A percentile compares a stretch with the other conserved stretches of the same genome.
These are phyloP conservation scores for Halichoeres trimaculatus DNA, from an alignment of 2,113 vertebrate genomes.

Conservation along the genomic window DNA sequence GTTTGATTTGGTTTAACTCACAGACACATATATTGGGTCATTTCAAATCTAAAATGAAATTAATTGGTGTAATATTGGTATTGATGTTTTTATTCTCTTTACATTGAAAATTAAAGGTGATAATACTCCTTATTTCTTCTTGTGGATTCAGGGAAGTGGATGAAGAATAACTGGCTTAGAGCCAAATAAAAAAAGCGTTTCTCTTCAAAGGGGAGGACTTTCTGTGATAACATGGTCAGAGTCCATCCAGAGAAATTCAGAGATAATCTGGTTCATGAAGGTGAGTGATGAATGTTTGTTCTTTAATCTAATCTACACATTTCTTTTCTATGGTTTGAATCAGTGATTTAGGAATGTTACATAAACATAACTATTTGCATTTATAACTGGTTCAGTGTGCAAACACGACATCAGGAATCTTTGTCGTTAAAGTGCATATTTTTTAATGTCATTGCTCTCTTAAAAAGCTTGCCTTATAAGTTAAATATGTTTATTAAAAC, in stretches of 20 bases:
- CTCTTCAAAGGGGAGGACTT: conserved; percentile 59
- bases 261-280: conserved; percentile 17
- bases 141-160: neutral
- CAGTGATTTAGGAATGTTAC: neutral
- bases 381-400: neutral
- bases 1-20: too few species aligned
- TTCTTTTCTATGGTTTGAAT: neutral
- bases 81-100: too few species aligned
- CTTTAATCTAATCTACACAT: neutral
- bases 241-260: conserved; percentile 40
- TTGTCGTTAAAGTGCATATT: too few species aligned
- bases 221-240: conserved; percentile 48
- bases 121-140: neutral
- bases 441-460: too few species aligned
- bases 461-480: neutral
- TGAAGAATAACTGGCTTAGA: neutral
- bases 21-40: too few species aligned
- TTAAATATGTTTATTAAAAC: neutral
- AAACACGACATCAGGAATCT: neutral
- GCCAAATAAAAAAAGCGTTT: conserved; percentile 10
- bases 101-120: neutral
- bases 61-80: too few species aligned
- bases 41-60: too few species aligned
- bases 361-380: neutral
- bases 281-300: conserved; percentile 22